phyloP scores from a whole-genome alignment of 2,797 vertebrate species.

The Falco concolor region DNA sequence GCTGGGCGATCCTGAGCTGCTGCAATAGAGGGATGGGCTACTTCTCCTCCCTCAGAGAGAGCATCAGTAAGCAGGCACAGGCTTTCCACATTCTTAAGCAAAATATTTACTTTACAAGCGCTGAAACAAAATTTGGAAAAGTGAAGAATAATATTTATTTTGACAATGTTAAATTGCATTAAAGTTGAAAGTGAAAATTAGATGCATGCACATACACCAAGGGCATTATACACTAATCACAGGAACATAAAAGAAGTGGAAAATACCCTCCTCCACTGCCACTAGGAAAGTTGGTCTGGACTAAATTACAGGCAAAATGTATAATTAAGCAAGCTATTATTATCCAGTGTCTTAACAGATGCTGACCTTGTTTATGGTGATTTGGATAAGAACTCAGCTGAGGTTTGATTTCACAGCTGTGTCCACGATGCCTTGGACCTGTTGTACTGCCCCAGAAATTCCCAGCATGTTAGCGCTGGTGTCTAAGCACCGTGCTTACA shows the following conservation, averaged over 20 bases:
- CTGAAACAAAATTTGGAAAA: constrained; percentile 43
- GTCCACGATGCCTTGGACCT: neutral
- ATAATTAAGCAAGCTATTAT: constrained; percentile 51
- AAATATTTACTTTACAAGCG: constrained; percentile 48
- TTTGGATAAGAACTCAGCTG: neutral
- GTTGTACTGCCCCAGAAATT: neutral
- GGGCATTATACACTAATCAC: constrained; percentile 28
- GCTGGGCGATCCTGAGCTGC: neutral
- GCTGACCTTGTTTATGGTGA: neutral
- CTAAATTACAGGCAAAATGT: constrained; percentile 34
- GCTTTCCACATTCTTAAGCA: constrained; percentile 15
- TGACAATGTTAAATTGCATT: constrained; percentile 42
- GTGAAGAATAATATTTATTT: constrained; percentile 57
- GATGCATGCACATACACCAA: neutral
- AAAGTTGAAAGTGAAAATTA: constrained; percentile 51
- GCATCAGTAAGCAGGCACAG: neutral
- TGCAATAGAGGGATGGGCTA: neutral
- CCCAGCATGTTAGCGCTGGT: neutral
- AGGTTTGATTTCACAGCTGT: constrained; percentile 38
- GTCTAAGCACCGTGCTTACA: neutral
- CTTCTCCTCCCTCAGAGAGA: neutral
- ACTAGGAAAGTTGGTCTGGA: constrained; percentile 26
- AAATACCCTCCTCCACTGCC: constrained; percentile 24
- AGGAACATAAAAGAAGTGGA: constrained; percentile 42
- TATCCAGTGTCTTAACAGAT: constrained; percentile 17